Base-by-base conservation (phyloP, 2,113 vertebrate species). In the Plotosus lineatus region DNA sequence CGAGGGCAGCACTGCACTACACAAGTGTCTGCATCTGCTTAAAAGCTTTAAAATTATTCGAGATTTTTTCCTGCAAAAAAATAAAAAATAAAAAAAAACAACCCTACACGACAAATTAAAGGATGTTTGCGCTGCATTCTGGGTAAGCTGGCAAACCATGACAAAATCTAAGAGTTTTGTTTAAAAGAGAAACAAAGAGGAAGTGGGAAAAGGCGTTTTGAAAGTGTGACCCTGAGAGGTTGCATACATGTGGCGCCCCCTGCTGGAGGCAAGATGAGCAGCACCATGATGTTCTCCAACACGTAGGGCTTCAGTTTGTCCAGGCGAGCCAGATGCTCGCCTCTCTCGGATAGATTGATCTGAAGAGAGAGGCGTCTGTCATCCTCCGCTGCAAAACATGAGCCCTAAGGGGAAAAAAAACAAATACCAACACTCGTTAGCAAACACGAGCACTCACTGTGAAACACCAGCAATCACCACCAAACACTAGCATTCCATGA, bases 221-320 rank as follows among this genome's bases (percentile, higher is more conserved):
- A 33, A 33, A 15, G 26, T 1, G 6, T 40, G 36, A 23, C 17
- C 38, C 11, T 61, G 55, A 26, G 48, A 48, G n/a, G 8, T 75
- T 77, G 88, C 89, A 28, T 86, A 93, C 91, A 89, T 63, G 82
- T 42, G 58, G 85, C 71, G 31, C 83, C 76, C 42, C 44, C 85
- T 85, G 23, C 78, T 90, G 83, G 92, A 85, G 81, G 92, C 86
- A 91, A 91, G 87, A 96, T 91, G 84, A 96, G 94, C 88, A 97
- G 94, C 87, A 99, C 92, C 91, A 95, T 90, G 86, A 98, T 95
- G 89, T 97, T 96, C 93, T 99, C 97, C 87, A 96, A 91, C 90
- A 99, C 90, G 79, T 98, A 97, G 63, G 96, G 95, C 87, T 96
- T 95, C 86, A 94, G 94, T 85, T 96, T 96, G 92, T 97, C 95